phyloP scores from a whole-genome alignment of 2,113 vertebrate species.

The Anas platyrhynchos region DNA sequence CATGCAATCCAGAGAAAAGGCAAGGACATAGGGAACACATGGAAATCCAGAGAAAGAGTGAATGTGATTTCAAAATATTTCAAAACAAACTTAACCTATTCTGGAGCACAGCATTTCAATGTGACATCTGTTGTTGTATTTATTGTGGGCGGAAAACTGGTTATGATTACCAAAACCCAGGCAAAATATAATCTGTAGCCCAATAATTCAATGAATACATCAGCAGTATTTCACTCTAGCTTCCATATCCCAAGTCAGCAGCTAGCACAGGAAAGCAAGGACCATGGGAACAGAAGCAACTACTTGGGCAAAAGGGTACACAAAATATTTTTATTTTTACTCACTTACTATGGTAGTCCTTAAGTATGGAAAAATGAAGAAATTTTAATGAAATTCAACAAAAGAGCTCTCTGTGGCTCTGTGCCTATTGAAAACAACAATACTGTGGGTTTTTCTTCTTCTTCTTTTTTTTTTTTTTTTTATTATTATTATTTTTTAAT shows the following conservation, averaged over 20 bases:
- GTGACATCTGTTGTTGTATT: background rate
- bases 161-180: background rate
- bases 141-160: background rate
- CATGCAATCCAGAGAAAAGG: background rate
- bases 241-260: background rate
- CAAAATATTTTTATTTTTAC: background rate
- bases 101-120: background rate
- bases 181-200: background rate
- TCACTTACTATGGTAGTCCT: background rate
- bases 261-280: background rate
- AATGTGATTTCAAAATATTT: background rate
- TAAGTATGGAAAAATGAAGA: background rate
- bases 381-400: background rate
- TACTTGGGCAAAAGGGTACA: background rate
- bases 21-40: background rate
- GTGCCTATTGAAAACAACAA: background rate
- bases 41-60: background rate
- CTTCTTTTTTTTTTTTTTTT: background rate
- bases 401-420: background rate
- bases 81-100: background rate
- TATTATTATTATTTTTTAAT: too few relatives aligned
- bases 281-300: background rate
- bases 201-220: background rate
- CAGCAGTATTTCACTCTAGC: background rate
- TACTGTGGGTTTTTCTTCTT: background rate